Conservation (phyloP, 2,113 vertebrate species). For the Triplophysa siluroides region DNA sequence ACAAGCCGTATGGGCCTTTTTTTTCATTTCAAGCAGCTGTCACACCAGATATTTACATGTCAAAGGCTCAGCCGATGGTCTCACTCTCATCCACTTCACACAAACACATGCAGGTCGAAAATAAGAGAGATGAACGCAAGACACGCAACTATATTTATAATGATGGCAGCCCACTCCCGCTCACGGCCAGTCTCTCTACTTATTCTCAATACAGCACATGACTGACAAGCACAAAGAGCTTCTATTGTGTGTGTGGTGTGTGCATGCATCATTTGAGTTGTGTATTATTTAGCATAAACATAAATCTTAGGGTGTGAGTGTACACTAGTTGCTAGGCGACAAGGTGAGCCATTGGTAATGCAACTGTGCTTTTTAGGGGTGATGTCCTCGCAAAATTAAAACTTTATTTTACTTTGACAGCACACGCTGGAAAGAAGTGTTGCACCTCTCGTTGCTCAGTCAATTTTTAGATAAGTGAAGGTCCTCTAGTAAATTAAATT, state of each 20-base stretch:
- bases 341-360: neutral
- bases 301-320: neutral
- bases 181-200: neutral
- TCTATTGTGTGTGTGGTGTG: constrained; percentile 15
- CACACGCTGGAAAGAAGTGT: too few relatives aligned
- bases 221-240: neutral
- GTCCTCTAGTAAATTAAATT: too few relatives aligned
- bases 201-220: constrained; percentile 2
- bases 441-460: neutral
- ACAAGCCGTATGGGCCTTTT: neutral
- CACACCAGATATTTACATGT: constrained; percentile 53
- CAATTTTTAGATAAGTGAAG: too few relatives aligned
- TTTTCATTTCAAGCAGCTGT: constrained; percentile 46
- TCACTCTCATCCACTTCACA: constrained; percentile 25
- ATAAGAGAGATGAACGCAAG: constrained; percentile 9
- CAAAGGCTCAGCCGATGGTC: constrained; percentile 39
- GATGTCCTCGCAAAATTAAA: neutral
- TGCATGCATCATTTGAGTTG: neutral
- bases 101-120: neutral
- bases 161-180: neutral
- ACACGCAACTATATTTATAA: neutral
- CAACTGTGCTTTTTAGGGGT: neutral
- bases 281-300: neutral
- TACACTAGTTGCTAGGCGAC: constrained; percentile 1
- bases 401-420: too few relatives aligned